A percentile compares a stretch with the other conserved stretches of the same genome.
phyloP scores from a whole-genome alignment of 2,797 vertebrate species.

The Sebastiscus tertius region DNA sequence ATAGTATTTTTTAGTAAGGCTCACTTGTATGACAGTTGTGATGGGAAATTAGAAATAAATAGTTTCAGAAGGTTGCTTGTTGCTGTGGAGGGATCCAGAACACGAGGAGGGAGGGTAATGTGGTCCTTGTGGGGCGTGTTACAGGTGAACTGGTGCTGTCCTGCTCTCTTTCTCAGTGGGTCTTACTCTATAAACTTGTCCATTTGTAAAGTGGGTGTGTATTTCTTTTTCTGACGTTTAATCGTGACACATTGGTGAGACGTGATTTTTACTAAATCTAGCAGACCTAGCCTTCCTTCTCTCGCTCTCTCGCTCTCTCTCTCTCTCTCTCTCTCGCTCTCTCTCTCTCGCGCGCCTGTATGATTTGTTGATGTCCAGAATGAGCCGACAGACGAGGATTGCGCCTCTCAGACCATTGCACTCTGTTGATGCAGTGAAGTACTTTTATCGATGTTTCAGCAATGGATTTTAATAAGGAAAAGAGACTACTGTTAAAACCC shows the following conservation, averaged over 20 bases:
- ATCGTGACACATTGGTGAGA: conserved; percentile 31
- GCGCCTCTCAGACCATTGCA: conserved; percentile 4
- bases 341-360: neutral
- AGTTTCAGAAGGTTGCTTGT: neutral
- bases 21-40: neutral
- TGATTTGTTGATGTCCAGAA: neutral
- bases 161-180: conserved; percentile 39
- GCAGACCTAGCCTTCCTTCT: neutral
- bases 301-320: neutral
- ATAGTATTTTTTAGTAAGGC: conserved; percentile 20
- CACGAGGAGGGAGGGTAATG: neutral
- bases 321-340: neutral
- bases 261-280: neutral
- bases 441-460: conserved; percentile 67
- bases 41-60: neutral
- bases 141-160: conserved; percentile 45
- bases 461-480: conserved; percentile 59
- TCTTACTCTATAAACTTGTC: conserved; percentile 37
- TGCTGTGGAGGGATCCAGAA: conserved; percentile 1
- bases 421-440: conserved; percentile 64
- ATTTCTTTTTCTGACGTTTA: neutral
- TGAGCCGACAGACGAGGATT: neutral
- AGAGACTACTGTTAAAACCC: conserved; percentile 59
- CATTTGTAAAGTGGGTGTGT: conserved; percentile 8
- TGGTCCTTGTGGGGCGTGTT: conserved; percentile 7